Evolutionary conservation across 1,140 invertebrate genomes (phyloP).

Genomic region (Lineus longissimus): DNA sequence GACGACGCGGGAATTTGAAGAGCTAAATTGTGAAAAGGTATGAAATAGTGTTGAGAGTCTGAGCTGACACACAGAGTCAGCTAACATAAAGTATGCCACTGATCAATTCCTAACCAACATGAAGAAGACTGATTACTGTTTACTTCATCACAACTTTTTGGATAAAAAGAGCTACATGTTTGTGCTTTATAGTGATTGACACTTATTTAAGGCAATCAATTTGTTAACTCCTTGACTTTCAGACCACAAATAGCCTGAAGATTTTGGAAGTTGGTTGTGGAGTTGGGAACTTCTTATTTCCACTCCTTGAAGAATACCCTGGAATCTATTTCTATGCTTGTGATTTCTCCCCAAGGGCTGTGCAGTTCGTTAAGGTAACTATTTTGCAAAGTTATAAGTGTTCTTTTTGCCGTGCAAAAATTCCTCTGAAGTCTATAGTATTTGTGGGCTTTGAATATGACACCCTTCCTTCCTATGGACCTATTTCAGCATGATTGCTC

Average conservation of each 20-base stretch:
- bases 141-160: neutral
- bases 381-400: no score
- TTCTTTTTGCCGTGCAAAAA: no score
- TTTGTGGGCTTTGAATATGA: no score
- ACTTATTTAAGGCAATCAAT: no score
- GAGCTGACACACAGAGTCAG: neutral
- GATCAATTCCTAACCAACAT: neutral
- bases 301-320: conserved; percentile 71
- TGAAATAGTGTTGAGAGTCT: conserved; percentile 23
- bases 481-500: no score
- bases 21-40: conserved; percentile 58
- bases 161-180: no score
- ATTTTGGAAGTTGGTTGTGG: conserved; percentile 90
- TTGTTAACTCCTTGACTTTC: neutral
- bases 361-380: conserved; percentile 75
- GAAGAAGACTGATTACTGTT: neutral
- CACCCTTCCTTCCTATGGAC: no score
- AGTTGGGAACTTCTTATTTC: conserved; percentile 94
- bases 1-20: conserved; percentile 90
- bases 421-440: no score
- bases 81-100: neutral
- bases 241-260: neutral
- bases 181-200: no score
- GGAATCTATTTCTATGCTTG: conserved; percentile 77
- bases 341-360: conserved; percentile 87